Evolutionary conservation across 37 sponge, comb jelly and placozoan genomes (phyloP).

Genomic region (Theonella swinhoei): DNA sequence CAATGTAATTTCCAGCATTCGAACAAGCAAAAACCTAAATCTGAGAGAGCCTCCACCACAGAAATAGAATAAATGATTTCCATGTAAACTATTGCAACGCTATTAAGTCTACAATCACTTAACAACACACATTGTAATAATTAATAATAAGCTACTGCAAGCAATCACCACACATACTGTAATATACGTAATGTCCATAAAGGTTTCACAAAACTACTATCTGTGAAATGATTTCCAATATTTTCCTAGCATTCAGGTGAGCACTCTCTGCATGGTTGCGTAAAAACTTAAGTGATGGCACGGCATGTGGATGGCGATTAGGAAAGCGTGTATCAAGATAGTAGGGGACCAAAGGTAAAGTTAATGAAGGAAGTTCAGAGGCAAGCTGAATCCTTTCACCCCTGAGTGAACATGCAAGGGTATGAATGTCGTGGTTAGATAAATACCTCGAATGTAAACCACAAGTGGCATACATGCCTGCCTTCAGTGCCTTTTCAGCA

Average conservation of each 20-base stretch:
- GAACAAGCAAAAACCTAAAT: no score
- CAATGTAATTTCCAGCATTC: no score
- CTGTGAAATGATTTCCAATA: slow-evolving; percentile 19
- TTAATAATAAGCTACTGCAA: no score
- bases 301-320: neutral
- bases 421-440: neutral
- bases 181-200: no score
- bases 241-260: slow-evolving; percentile 23
- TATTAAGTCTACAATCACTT: no score
- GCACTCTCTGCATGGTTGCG: slow-evolving; percentile 20
- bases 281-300: slow-evolving; percentile 23
- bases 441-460: slow-evolving; percentile 43
- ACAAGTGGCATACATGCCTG: slow-evolving; percentile 29
- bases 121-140: no score
- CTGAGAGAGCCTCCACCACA: no score
- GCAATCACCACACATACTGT: no score
- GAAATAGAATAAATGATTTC: no score
- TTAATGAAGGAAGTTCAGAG: neutral
- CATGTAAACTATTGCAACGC: no score
- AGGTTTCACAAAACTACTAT: neutral
- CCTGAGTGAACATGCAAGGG: slow-evolving; percentile 28
- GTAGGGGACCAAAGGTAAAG: slow-evolving; percentile 32
- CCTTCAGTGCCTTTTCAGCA: slow-evolving; percentile 73
- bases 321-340: slow-evolving; percentile 54
- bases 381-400: slow-evolving; percentile 4